These are phyloP conservation scores for Chymomyza caudatula DNA, from an alignment of 2,888 invertebrate species.

Conservation along the genomic window DNA sequence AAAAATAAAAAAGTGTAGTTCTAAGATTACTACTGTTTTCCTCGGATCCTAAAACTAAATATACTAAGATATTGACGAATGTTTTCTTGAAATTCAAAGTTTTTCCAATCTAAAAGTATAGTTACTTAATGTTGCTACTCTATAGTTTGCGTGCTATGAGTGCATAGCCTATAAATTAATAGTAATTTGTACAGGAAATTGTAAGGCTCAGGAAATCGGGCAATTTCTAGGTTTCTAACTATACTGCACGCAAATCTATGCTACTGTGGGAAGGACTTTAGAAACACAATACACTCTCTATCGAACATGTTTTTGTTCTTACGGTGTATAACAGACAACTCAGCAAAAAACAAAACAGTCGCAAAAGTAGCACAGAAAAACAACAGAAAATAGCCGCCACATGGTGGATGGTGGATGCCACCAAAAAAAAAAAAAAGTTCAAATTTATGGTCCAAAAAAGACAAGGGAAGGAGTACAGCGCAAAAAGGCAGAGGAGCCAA, in stretches of 20 bases:
- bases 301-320: background rate
- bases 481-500: background rate
- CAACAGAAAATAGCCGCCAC: background rate
- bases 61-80: too few species aligned
- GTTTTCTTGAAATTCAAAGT: too few species aligned
- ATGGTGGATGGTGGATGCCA: background rate
- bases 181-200: background rate
- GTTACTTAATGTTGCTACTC: too few species aligned
- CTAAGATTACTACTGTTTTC: too few species aligned
- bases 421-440: background rate
- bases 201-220: background rate
- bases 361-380: background rate
- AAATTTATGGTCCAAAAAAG: background rate
- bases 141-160: background rate
- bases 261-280: background rate
- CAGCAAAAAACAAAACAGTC: background rate
- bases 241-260: background rate
- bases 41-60: too few species aligned
- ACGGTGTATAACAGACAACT: background rate
- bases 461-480: background rate
- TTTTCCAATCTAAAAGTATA: too few species aligned
- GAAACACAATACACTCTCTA: background rate
- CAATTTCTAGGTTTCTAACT: background rate
- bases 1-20: too few species aligned
- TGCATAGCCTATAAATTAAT: background rate